These are phyloP conservation scores for Frieseomelitta varia DNA, from an alignment of 1,140 invertebrate genomes.

Conservation along the genomic window DNA sequence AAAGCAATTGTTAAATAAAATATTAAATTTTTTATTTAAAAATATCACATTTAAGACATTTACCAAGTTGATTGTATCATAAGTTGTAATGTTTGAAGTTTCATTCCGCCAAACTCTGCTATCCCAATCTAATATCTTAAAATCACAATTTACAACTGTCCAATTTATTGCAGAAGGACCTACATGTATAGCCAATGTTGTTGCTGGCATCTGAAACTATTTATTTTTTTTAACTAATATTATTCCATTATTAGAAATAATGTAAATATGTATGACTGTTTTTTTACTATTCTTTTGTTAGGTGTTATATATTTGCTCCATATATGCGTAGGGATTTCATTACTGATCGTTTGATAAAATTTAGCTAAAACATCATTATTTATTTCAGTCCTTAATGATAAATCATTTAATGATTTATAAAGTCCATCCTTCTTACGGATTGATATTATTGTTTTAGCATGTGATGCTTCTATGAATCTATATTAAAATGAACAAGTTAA, in stretches of 20 bases:
- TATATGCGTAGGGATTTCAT: accelerated
- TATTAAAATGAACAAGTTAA: background rate
- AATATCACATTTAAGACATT: constrained; percentile 14
- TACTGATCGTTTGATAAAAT: constrained; percentile 22
- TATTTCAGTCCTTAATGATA: background rate
- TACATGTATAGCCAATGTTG: constrained; percentile 37
- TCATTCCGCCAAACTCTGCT: background rate
- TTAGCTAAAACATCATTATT: background rate
- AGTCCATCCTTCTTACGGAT: background rate
- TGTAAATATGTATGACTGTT: background rate
- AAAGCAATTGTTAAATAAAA: background rate
- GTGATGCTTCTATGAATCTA: constrained; percentile 1
- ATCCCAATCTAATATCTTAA: constrained; percentile 28
- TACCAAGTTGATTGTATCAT: constrained; percentile 29
- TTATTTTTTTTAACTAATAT: background rate
- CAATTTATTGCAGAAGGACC: constrained; percentile 36
- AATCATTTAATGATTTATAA: constrained; percentile 22
- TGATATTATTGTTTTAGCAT: constrained; percentile 27
- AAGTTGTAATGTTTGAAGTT: background rate
- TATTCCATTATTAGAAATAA: background rate
- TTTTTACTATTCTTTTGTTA: background rate
- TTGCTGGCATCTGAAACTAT: constrained; percentile 3
- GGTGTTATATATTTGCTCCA: background rate
- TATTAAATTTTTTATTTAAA: background rate
- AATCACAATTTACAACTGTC: constrained; percentile 29